Evolutionary conservation across 1,140 invertebrate species (phyloP).

Genomic region (Sipha flava): DNA sequence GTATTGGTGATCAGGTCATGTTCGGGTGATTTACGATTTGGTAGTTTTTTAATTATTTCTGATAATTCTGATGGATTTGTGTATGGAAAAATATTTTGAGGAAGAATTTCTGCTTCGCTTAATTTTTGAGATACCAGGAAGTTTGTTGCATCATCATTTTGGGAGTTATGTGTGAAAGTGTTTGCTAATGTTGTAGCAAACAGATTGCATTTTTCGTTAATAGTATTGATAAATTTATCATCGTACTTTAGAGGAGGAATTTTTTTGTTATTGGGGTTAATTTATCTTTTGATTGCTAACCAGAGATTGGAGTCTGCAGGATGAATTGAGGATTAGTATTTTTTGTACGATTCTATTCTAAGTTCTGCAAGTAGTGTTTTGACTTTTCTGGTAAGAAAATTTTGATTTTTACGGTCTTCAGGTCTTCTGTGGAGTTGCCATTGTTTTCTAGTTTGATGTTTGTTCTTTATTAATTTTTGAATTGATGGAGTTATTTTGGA

Average conservation of each 20-base stretch:
- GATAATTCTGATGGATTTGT: background rate
- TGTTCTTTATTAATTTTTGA: background rate
- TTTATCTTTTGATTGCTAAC: background rate
- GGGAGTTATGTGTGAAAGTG: background rate
- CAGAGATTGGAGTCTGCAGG: too few species aligned
- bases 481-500: background rate
- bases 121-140: background rate
- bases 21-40: too few species aligned
- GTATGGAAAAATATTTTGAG: too few species aligned
- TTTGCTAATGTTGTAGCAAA: background rate
- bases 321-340: background rate
- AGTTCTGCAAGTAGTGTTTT: background rate
- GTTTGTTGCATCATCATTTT: background rate
- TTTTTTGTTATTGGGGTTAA: background rate
- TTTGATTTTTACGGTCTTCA: background rate
- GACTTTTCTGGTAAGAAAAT: background rate
- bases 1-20: background rate
- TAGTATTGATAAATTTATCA: background rate
- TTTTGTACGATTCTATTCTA: background rate
- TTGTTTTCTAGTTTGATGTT: background rate
- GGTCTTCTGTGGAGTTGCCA: background rate
- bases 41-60: background rate
- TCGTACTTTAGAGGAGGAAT: background rate
- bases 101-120: background rate
- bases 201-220: background rate